Conservation (phyloP, 2,888 invertebrate species). For the Brachypalpus laphriformis region DNA sequence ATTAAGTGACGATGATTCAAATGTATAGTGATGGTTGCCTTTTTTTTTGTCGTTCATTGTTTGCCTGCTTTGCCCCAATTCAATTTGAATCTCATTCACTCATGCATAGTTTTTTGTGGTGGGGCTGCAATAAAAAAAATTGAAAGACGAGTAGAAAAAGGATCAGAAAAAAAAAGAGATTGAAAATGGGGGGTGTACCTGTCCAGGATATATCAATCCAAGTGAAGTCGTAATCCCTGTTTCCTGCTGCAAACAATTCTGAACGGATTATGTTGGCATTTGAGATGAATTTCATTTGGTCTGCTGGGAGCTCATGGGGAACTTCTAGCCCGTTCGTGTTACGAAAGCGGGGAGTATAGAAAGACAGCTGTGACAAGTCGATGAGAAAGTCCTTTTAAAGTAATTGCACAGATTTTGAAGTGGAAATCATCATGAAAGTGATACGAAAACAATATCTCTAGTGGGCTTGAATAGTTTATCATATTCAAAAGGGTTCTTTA, state of each 20-base stretch:
- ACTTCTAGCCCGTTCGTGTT: neutral
- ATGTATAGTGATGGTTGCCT: conserved; percentile 31
- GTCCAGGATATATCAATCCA: conserved; percentile 49
- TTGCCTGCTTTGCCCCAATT: conserved; percentile 21
- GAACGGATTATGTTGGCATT: conserved; percentile 27
- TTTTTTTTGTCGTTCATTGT: conserved; percentile 22
- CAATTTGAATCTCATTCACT: conserved; percentile 48
- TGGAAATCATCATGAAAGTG: neutral
- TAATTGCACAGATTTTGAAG: neutral
- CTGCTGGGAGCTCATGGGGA: conserved; percentile 1
- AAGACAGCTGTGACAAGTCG: conserved; percentile 17
- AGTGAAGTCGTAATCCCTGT: conserved; percentile 45
- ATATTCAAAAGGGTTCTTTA: neutral
- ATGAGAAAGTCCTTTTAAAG: conserved; percentile 11
- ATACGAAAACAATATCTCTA: neutral
- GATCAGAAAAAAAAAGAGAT: neutral
- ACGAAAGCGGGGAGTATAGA: neutral
- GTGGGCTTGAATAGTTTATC: neutral
- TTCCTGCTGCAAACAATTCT: conserved; percentile 20
- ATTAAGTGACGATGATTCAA: conserved; percentile 60
- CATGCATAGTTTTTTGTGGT: conserved; percentile 26
- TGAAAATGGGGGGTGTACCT: conserved; percentile 7
- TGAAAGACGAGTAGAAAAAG: neutral
- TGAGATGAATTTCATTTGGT: conserved; percentile 38
- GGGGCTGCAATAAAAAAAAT: neutral